Percentiles rank a stretch among this genome's conserved stretches.
Conservation (phyloP, 2,888 invertebrate species). For the Hypomecis atomaria region DNA sequence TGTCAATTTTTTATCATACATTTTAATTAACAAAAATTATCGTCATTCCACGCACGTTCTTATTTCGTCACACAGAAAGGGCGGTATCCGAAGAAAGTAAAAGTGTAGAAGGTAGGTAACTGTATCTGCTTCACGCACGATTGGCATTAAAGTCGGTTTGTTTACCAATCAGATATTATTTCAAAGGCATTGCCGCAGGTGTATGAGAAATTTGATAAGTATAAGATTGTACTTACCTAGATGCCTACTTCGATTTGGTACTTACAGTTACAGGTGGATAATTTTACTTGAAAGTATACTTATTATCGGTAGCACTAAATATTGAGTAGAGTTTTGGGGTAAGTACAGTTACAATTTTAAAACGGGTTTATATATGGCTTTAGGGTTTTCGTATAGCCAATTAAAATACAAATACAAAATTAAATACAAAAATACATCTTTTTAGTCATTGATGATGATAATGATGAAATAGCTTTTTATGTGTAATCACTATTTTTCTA, state of each 20-base stretch:
- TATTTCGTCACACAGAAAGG: conserved; percentile 28
- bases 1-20: conserved; percentile 8
- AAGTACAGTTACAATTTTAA: too few relatives aligned
- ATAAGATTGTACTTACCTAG: neutral
- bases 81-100: conserved; percentile 34
- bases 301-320: too few relatives aligned
- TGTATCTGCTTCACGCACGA: conserved; percentile 39
- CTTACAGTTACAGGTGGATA: neutral
- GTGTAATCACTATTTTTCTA: neutral
- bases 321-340: too few relatives aligned
- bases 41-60: conserved; percentile 7
- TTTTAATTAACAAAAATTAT: conserved; percentile 25
- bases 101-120: conserved; percentile 20
- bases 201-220: neutral
- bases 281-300: neutral
- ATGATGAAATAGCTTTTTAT: too few relatives aligned
- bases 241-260: neutral
- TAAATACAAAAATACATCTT: too few relatives aligned
- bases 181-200: conserved; percentile 27
- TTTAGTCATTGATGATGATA: too few relatives aligned
- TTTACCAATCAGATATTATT: conserved; percentile 27
- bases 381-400: too few relatives aligned
- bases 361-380: too few relatives aligned
- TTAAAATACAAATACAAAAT: too few relatives aligned
- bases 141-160: conserved; percentile 33